These are phyloP conservation scores for Gymnothorax reevesii DNA, from an alignment of 2,797 vertebrate species.

Conservation along the genomic window DNA sequence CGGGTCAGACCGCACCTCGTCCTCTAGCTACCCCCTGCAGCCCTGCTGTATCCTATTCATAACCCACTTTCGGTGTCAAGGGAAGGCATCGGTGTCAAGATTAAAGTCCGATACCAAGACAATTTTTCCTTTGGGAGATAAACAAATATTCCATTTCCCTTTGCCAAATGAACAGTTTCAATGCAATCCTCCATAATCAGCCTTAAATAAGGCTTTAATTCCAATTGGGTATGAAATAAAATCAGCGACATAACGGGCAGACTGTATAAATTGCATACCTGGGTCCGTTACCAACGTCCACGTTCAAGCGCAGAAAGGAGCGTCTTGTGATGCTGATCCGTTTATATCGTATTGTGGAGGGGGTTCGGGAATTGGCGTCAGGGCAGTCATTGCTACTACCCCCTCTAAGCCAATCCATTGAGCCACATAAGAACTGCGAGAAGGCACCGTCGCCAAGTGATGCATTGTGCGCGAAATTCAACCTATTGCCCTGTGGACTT, in stretches of 20 bases:
- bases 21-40: constrained; percentile 42
- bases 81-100: constrained; percentile 32
- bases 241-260: neutral
- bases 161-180: neutral
- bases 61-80: constrained; percentile 31
- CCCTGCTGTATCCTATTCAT: constrained; percentile 46
- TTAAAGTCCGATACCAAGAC: neutral
- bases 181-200: neutral
- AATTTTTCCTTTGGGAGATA: no score
- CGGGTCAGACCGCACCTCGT: constrained; percentile 39
- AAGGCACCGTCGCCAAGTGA: constrained; percentile 40
- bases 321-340: constrained; percentile 39
- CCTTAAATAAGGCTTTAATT: neutral
- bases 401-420: constrained; percentile 17
- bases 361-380: constrained; percentile 25
- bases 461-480: constrained; percentile 11
- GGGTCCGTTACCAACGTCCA: constrained; percentile 22
- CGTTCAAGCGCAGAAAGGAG: constrained; percentile 37
- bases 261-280: constrained; percentile 43
- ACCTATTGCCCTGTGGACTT: neutral
- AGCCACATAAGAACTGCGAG: neutral
- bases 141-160: neutral
- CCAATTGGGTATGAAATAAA: neutral
- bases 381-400: constrained; percentile 5
- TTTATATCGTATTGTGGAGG: constrained; percentile 42